A percentile compares a stretch with the other conserved stretches of the same genome.
Evolutionary conservation across 1,140 invertebrate species (phyloP).

Genomic region (Yoshiicerus persimilis): DNA sequence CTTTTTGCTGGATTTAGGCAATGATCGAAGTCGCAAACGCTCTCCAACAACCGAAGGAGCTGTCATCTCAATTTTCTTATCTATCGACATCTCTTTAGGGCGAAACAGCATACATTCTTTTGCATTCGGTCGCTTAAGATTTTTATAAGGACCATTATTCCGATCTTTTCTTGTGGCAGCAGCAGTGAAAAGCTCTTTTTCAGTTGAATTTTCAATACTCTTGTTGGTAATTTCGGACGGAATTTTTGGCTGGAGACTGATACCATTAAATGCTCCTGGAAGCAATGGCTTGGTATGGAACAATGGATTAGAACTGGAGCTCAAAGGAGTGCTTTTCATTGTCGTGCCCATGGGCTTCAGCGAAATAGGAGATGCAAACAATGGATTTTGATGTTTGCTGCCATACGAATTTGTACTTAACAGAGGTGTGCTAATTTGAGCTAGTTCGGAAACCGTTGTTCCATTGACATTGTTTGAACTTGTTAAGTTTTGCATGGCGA

Average conservation of each 20-base stretch:
- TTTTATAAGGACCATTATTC: background rate
- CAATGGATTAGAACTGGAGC: background rate
- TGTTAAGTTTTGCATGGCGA: too few relatives aligned
- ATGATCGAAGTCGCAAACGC: background rate
- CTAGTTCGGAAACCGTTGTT: too few relatives aligned
- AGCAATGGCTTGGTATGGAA: background rate
- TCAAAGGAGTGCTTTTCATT: background rate
- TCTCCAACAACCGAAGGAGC: conserved; percentile 8
- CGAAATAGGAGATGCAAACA: background rate
- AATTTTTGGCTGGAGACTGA: background rate
- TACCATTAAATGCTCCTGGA: background rate
- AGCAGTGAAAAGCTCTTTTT: background rate
- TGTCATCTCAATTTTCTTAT: background rate
- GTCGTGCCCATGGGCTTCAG: background rate
- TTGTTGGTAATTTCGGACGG: background rate
- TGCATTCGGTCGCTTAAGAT: background rate
- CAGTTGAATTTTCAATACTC: background rate
- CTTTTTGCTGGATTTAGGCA: too few relatives aligned
- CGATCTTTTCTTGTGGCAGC: background rate
- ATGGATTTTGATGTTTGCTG: background rate
- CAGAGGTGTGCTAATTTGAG: too few relatives aligned
- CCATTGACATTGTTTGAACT: too few relatives aligned
- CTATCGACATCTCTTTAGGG: background rate
- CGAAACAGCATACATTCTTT: background rate
- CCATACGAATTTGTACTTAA: too few relatives aligned